Base-by-base conservation (phyloP, 1,140 invertebrate genomes). In the Bombus confusus region DNA sequence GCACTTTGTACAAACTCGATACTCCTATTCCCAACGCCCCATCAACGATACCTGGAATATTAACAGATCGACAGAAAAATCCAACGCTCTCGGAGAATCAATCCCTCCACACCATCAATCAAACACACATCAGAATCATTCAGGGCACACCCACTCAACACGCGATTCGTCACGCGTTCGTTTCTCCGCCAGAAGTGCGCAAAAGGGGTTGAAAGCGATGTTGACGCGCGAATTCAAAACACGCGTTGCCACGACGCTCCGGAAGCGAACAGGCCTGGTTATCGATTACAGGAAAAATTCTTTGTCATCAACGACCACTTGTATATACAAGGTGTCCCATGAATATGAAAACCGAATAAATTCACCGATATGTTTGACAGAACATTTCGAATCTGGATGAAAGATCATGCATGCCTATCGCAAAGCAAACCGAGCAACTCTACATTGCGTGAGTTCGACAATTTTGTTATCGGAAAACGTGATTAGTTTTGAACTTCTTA, bases 241-340 rank as follows among this genome's bases (percentile, higher is more conserved):
- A 84, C 82, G 64, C 74, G 82, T 84, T 84, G 82, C 82, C 66
- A 84, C 82, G 83, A 84, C 82, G 75, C 74, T 84, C 39, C 37
- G 47, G 82, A 72, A 79, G 52, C 76, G 25, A 25, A n/a, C 57
- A 37, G 52, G 76, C 39, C 76, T 80, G 41, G 68, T 85, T 85
- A 85, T 85, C 76, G 83, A 85, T 85, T 72, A 71, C 76, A 85
- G 83, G 76, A 71, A 85, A 85, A 85, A 80, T 85, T 85, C 76
- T 72, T 85, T 85, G 83, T 80, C 76, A 72, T 77, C 75, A 34
- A 77, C 57, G 75, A 3, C 34, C 34, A 39, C 28, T 13, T n/a
- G 25, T 41, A 18, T 18, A 34, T 15, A 22, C 5, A 39, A 5
- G 28, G 59, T 62, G 59, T n/a, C 0, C 3, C 4, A 5, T n/a